Percentiles rank a stretch among this genome's conserved stretches.
Evolutionary conservation across 2,113 vertebrate genomes (phyloP).

Genomic region (Rhadina sibilatrix): DNA sequence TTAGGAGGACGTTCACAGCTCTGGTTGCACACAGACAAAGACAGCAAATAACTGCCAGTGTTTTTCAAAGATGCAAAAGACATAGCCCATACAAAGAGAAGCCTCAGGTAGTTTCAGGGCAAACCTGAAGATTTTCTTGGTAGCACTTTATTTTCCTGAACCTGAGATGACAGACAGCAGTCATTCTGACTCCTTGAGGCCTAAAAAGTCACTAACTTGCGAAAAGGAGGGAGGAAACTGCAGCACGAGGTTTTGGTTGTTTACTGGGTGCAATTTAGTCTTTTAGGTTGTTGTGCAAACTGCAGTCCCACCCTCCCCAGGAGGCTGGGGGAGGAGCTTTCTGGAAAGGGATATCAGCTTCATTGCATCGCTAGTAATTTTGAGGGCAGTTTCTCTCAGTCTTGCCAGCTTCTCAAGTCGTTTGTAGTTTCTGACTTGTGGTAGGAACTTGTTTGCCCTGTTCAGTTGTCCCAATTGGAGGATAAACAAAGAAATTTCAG

Average conservation of each 20-base stretch:
- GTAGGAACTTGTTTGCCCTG: background rate
- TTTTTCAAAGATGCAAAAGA: background rate
- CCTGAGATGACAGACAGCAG: background rate
- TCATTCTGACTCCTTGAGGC: background rate
- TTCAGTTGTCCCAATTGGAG: background rate
- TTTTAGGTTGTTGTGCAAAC: background rate
- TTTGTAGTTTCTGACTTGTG: background rate
- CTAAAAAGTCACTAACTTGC: background rate
- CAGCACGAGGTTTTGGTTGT: background rate
- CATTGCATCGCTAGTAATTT: background rate
- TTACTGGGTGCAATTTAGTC: background rate
- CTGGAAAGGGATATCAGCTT: background rate
- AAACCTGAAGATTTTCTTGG: background rate
- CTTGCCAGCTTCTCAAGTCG: background rate
- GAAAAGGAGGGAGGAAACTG: background rate
- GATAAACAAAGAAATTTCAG: background rate
- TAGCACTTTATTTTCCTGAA: background rate
- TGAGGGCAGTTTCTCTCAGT: background rate
- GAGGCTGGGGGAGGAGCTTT: background rate
- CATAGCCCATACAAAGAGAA: background rate
- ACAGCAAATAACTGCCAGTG: background rate
- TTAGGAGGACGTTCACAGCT: background rate
- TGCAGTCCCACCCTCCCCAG: background rate
- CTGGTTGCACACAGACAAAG: background rate
- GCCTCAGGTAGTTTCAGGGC: background rate